Conservation (phyloP, 2,113 vertebrate species). For the Scomber japonicus region DNA sequence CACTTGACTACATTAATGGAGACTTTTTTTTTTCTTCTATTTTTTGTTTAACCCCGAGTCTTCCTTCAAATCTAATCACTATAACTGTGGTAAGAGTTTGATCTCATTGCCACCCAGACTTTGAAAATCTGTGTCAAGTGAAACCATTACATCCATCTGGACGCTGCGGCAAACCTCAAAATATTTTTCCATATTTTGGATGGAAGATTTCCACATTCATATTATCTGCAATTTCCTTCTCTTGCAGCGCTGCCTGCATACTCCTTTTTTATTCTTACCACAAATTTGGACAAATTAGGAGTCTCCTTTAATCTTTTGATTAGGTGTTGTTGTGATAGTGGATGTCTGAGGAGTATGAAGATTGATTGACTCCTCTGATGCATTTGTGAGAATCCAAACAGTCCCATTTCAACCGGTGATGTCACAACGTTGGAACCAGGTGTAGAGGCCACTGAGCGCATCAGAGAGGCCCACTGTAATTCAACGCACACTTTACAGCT, state of each 20-base stretch:
- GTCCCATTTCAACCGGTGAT: constrained; percentile 71
- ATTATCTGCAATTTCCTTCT: constrained; percentile 69
- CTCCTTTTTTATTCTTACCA: constrained; percentile 22
- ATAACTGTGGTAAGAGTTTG: constrained; percentile 28
- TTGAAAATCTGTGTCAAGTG: constrained; percentile 56
- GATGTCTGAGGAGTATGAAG: constrained; percentile 72
- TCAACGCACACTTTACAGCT: constrained; percentile 74
- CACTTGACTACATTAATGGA: not conserved
- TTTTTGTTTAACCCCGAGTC: not conserved
- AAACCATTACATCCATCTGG: constrained; percentile 59
- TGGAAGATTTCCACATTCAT: constrained; percentile 66
- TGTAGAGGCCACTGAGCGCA: constrained; percentile 72
- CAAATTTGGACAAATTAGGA: constrained; percentile 69
- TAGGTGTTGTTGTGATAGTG: constrained; percentile 78
- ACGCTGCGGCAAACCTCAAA: constrained; percentile 62
- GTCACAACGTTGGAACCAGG: constrained; percentile 75
- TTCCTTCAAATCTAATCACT: constrained; percentile 46
- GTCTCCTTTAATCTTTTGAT: constrained; percentile 77
- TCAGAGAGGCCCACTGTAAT: constrained; percentile 72
- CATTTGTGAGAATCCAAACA: constrained; percentile 74
- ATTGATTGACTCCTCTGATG: constrained; percentile 76
- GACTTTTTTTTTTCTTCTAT: not conserved
- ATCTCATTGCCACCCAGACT: constrained; percentile 50
- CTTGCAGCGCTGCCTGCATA: constrained; percentile 8
- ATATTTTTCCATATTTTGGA: constrained; percentile 67